Base-by-base conservation (phyloP, 1,140 invertebrate species). In the Tigriopus japonicus region DNA sequence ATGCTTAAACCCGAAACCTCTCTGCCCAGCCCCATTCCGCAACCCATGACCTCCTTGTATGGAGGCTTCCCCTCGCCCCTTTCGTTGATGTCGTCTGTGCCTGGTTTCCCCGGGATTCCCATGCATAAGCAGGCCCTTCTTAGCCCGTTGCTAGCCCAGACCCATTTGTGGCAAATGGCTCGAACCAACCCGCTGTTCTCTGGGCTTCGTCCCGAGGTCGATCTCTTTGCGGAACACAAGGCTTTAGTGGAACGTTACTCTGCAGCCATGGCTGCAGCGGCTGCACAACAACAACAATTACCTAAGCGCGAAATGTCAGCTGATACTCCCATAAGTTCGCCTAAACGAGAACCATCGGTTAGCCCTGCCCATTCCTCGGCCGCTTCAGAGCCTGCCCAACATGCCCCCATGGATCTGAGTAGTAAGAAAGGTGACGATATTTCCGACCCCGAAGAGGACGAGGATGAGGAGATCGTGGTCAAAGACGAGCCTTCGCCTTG, bases 181-280 rank as follows among this genome's bases (percentile, higher is more conserved):
- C 24, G 55, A 6, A 15, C 21, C 55, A 41, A 58, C 17, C 21
- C 40, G 15, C 40, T 42, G 15, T 58, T 40, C 24, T 58, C 55
- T 5, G 28, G 21, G 35, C 17, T n/a, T 14, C 55, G 21, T 2
- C 55, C 55, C 13, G 55, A 58, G 41, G 14, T 58, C 1, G 55
- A 58, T 41, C 42, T 58, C 55, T 21, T 58, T 5, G 55, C 55
- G 21, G 55, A 58, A 43, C 55, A 58, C 28, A 58, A 58, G 28
- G 55, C 55, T 17, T n/a, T 58, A 14, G 42, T 58, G 55, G 55
- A 58, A 42, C 24, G 55, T 5, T 58, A 41, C 15, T 28, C 55
- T 3, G 55, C 55, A 1, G 55, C 55, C 17, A 42, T 17, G 15
- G 21, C 23, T 7, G 55, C 28, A 3, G 21, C 52, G 5, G 52